phyloP scores from a whole-genome alignment of 2,888 invertebrate genomes.

The Blomia tropicalis region DNA sequence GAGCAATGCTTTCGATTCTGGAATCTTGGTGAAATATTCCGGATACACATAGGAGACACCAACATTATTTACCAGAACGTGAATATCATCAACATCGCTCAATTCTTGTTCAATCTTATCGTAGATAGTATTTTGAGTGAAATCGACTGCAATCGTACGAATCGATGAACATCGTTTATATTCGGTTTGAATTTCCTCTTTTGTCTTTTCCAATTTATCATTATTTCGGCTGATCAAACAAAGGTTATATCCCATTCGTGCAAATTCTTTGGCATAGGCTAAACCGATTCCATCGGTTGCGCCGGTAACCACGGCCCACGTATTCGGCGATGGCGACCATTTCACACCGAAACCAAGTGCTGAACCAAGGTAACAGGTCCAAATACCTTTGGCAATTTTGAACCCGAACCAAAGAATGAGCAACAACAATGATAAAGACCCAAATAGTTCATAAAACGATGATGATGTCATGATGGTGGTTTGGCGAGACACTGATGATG shows the following conservation, averaged over 20 bases:
- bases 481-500: not conserved
- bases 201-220: conserved; percentile 51
- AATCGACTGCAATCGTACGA: conserved; percentile 18
- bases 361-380: conserved; percentile 19
- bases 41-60: conserved; percentile 70
- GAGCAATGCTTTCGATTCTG: conserved; percentile 41
- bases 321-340: conserved; percentile 8
- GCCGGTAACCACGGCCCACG: conserved; percentile 54
- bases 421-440: conserved; percentile 9
- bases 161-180: conserved; percentile 17
- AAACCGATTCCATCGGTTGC: conserved; percentile 79
- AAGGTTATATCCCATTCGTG: conserved; percentile 55
- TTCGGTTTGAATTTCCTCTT: conserved; percentile 15
- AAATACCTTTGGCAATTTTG: conserved; percentile 19
- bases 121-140: conserved; percentile 22
- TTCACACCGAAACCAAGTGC: conserved; percentile 22
- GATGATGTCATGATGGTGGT: not conserved
- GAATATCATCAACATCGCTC: conserved; percentile 17
- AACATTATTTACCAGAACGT: conserved; percentile 53
- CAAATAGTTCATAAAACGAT: conserved; percentile 19
- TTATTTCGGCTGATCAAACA: conserved; percentile 61
- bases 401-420: conserved; percentile 17
- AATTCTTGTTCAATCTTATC: conserved; percentile 17
- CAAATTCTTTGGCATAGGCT: conserved; percentile 65
- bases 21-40: conserved; percentile 57